A percentile compares a stretch with the other conserved stretches of the same genome.
Evolutionary conservation across 2,113 vertebrate genomes (phyloP).

Genomic region (Oncorhynchus gorbuscha): DNA sequence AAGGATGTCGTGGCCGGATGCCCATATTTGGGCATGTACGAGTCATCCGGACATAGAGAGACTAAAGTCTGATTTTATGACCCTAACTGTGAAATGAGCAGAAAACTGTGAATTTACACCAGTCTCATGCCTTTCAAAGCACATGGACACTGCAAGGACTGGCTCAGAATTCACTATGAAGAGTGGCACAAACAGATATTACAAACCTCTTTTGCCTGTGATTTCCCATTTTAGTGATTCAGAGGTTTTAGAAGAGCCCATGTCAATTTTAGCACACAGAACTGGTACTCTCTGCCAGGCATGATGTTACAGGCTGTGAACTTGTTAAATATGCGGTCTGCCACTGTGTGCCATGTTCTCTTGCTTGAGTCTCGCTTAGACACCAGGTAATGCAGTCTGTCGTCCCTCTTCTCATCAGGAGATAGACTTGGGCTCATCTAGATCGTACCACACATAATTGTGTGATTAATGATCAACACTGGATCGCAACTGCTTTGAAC

Average conservation of each 20-base stretch:
- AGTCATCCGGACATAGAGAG: too few species aligned
- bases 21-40: too few species aligned
- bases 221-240: slow-evolving; percentile 85
- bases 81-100: too few species aligned
- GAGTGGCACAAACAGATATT: background rate
- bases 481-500: background rate
- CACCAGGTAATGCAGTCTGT: slow-evolving; percentile 82
- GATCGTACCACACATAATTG: background rate
- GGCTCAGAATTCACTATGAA: too few species aligned
- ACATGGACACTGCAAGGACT: too few species aligned
- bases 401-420: slow-evolving; percentile 79
- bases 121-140: too few species aligned
- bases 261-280: slow-evolving; percentile 85
- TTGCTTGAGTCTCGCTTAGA: slow-evolving; percentile 78
- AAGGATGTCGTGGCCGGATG: too few species aligned
- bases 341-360: slow-evolving; percentile 76
- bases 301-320: slow-evolving; percentile 83
- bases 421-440: slow-evolving; percentile 84
- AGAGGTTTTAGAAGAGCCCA: slow-evolving; percentile 80
- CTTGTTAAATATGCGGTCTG: slow-evolving; percentile 82
- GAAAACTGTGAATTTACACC: too few species aligned
- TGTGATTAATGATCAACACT: background rate
- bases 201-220: slow-evolving; percentile 70
- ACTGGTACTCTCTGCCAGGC: slow-evolving; percentile 85
- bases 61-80: too few species aligned